Evolutionary conservation across 2,888 invertebrate species (phyloP), one percentile per base, ranked within the genome.

Genomic region (Tipula confusa): DNA sequence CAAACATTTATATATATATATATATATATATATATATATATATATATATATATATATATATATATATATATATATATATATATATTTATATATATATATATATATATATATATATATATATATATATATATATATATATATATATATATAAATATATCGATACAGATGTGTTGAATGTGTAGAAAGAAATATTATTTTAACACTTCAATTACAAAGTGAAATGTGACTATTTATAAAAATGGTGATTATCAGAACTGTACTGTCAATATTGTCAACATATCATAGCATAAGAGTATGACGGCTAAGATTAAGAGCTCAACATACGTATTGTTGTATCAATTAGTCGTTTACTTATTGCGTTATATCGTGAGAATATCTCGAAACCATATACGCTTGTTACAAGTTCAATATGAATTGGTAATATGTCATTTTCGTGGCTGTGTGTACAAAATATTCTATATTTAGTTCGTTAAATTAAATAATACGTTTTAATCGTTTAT

Each of bases 251-350:
- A 64, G 64, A 24, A 64, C 64, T 64, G 64, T 64, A 64, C 64
- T 64, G 64, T 64, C 64, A 64, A 64, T 64, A 64, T 64, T 64
- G 64, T 64, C 64, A 64, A 64, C 11, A 64, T 64, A 64, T 64
- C 24, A 64, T 64, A 4, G n/a, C 15, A 9, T 24, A 18, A n/a
- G n/a, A n/a, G 7, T 15, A 43, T 13, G 64, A 64, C 24, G 64
- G 24, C 7, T 64, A 24, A 64, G 64, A 64, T 64, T 64, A 64
- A 64, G 64, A 24, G 64, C 18, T 64, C 24, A 7, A 64, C 15
- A 15, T 43, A 43, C 9, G 11, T 43, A 64, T 64, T 9, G 64
- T 64, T 24, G 24, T 24, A 24, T 64, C 64, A 64, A 64, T 64
- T 64, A 43, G 24, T 64, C n/a, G n/a, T n/a, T 3, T 31, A 31